phyloP scores from a whole-genome alignment of 2,888 invertebrate genomes.

The Drosophila suboccidentalis region DNA sequence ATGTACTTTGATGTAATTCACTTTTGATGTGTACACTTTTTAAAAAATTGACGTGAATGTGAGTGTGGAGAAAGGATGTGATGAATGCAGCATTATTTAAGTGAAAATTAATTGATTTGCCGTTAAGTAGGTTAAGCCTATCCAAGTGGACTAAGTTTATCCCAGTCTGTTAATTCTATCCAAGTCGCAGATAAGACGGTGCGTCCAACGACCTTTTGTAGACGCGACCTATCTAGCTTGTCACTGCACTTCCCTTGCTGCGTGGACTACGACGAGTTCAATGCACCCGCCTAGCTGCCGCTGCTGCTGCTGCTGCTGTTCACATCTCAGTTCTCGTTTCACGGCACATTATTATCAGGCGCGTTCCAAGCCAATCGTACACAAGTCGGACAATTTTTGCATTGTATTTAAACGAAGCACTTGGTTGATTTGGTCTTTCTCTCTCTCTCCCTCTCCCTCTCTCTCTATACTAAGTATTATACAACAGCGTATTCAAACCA shows the following conservation, averaged over 20 bases:
- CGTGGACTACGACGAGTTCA: slow-evolving; percentile 30
- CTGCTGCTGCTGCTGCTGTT: slow-evolving; percentile 9
- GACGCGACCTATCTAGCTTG: not conserved
- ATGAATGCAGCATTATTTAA: no score
- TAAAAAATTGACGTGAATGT: no score
- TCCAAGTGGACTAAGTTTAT: no score
- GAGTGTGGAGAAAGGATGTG: no score
- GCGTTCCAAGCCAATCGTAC: slow-evolving; percentile 8
- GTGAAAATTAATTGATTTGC: no score
- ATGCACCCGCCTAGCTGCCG: slow-evolving; percentile 27
- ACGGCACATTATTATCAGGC: slow-evolving; percentile 31
- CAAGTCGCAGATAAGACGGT: not conserved
- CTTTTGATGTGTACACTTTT: no score
- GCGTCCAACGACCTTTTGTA: not conserved
- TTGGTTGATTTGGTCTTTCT: slow-evolving; percentile 28
- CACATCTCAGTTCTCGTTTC: slow-evolving; percentile 21
- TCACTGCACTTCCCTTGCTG: slow-evolving; percentile 17
- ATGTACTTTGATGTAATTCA: not conserved
- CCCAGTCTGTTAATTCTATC: not conserved
- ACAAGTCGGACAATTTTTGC: slow-evolving; percentile 45
- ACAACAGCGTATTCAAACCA: not conserved
- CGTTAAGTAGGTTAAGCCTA: no score
- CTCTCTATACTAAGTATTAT: not conserved
- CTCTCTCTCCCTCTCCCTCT: not conserved
- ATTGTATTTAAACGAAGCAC: slow-evolving; percentile 47